These are phyloP conservation scores for Carassius carassius DNA, from an alignment of 2,113 vertebrate genomes.

Conservation along the genomic window DNA sequence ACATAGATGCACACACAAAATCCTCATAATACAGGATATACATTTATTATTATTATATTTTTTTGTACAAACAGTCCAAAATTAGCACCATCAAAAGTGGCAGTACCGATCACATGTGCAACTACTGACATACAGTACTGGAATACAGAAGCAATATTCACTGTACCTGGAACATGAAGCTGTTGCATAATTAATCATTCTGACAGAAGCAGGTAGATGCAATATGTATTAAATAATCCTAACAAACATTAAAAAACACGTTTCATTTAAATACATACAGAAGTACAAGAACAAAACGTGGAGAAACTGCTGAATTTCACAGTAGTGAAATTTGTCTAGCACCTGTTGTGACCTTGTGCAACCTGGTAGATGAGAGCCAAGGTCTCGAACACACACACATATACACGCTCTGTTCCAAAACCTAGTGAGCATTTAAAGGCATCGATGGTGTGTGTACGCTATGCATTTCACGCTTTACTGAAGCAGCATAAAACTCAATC, in stretches of 20 bases:
- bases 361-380: constrained; percentile 35
- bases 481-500: not conserved
- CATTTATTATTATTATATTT: constrained; percentile 66
- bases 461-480: not conserved
- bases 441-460: constrained; percentile 1
- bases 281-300: constrained; percentile 49
- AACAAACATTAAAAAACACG: constrained; percentile 51
- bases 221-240: constrained; percentile 71
- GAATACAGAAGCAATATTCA: constrained; percentile 70
- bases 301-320: constrained; percentile 61
- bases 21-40: constrained; percentile 65
- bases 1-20: constrained; percentile 73
- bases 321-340: constrained; percentile 72
- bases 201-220: constrained; percentile 61
- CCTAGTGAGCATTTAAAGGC: not conserved
- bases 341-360: constrained; percentile 59
- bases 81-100: constrained; percentile 85
- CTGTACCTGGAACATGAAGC: constrained; percentile 65
- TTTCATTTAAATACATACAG: constrained; percentile 45
- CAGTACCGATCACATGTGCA: constrained; percentile 77
- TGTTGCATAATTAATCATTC: constrained; percentile 59
- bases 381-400: constrained; percentile 25
- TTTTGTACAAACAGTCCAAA: constrained; percentile 63
- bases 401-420: constrained; percentile 36
- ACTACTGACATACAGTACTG: constrained; percentile 80